A percentile compares a stretch with the other conserved stretches of the same genome.
phyloP scores from a whole-genome alignment of 2,888 invertebrate genomes.

The Diogma glabrata region DNA sequence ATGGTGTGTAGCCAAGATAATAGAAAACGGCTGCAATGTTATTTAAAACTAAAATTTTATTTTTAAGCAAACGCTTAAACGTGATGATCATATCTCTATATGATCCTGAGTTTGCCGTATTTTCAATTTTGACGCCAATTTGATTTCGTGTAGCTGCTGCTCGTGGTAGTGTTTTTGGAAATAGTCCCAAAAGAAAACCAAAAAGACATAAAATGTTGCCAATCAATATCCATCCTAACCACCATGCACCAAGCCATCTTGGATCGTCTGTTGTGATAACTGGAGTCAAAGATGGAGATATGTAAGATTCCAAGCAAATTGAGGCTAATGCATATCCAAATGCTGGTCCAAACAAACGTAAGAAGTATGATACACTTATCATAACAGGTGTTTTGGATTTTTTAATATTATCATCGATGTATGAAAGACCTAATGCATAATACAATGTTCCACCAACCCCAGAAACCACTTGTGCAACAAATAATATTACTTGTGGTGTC shows the following conservation, averaged over 20 bases:
- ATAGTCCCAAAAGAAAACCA: constrained; percentile 49
- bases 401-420: constrained; percentile 67
- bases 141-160: constrained; percentile 35
- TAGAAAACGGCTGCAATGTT: constrained; percentile 63
- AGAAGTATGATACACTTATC: constrained; percentile 55
- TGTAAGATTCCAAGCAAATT: constrained; percentile 52
- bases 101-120: constrained; percentile 32
- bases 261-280: constrained; percentile 55
- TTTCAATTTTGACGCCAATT: constrained; percentile 20
- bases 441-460: constrained; percentile 59
- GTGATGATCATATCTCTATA: constrained; percentile 49
- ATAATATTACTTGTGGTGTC: constrained; percentile 49
- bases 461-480: constrained; percentile 56
- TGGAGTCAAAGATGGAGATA: constrained; percentile 50
- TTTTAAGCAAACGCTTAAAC: constrained; percentile 49
- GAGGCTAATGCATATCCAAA: constrained; percentile 55
- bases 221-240: constrained; percentile 60
- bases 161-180: constrained; percentile 56
- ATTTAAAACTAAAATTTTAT: constrained; percentile 58
- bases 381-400: constrained; percentile 60
- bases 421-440: constrained; percentile 56
- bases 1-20: constrained; percentile 58
- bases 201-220: constrained; percentile 46
- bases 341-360: constrained; percentile 57
- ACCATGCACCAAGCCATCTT: constrained; percentile 76